These are phyloP conservation scores for Macquaria australasica DNA, from an alignment of 2,113 vertebrate species.

Conservation along the genomic window DNA sequence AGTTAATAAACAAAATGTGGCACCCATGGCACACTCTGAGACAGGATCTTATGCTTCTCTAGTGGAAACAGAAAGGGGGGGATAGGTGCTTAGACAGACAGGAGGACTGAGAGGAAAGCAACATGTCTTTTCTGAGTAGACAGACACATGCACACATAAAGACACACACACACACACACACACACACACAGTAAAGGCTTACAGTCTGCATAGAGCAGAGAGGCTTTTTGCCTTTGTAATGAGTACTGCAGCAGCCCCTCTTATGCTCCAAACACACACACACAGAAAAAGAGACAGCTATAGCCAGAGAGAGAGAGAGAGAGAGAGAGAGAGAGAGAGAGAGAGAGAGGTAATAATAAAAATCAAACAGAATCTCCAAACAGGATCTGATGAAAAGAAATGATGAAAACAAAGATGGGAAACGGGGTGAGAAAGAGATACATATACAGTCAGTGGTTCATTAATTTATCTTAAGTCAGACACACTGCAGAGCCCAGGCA, in stretches of 20 bases:
- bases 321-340: no score
- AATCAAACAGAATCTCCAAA: conserved; percentile 61
- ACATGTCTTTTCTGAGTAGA: conserved; percentile 15
- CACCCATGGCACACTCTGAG: conserved; percentile 25
- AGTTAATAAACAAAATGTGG: conserved; percentile 58
- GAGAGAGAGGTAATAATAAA: conserved; percentile 23
- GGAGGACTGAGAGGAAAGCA: conserved; percentile 12
- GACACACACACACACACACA: conserved; percentile 8
- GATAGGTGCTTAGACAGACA: not conserved
- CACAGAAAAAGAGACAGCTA: not conserved
- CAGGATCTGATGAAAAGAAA: conserved; percentile 35
- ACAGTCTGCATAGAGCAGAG: conserved; percentile 22
- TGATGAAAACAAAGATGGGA: conserved; percentile 29
- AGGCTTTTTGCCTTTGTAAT: conserved; percentile 47
- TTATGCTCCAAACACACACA: conserved; percentile 29
- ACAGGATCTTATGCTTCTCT: conserved; percentile 20
- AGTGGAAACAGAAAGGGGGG: not conserved
- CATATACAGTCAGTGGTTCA: conserved; percentile 24
- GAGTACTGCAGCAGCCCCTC: conserved; percentile 37
- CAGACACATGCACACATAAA: conserved; percentile 11
- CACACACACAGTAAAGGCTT: conserved; percentile 9
- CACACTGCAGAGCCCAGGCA: conserved; percentile 10
- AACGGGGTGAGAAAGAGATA: conserved; percentile 11
- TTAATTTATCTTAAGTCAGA: conserved; percentile 38
- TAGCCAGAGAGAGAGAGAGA: conserved; percentile 12